Evolutionary conservation across 2,113 vertebrate species (phyloP), one percentile per base, ranked within the genome.

Genomic region (Spheniscus mendiculus): DNA sequence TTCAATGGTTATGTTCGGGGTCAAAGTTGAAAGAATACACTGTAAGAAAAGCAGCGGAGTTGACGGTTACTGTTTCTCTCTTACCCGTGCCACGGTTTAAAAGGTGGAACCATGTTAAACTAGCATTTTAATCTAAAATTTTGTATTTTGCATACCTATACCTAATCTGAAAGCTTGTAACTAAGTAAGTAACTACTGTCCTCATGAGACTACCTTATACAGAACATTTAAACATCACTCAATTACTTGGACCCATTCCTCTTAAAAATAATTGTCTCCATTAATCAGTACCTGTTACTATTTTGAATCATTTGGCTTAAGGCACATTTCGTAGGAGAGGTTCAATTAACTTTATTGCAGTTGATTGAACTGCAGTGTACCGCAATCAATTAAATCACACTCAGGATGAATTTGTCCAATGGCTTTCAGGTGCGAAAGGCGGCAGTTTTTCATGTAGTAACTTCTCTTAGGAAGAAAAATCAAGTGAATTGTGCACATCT

Each of bases 331-430:
- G 72, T 70, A 73, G 70, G 73, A 87, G 84, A 85, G 70, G 70
- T 93, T 96, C 93, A 94, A 96, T 96, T 97, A 96, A 93, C 44
- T 95, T 96, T 94, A 97, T 91, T 95, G 92, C 95, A 93, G 87
- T 32, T 95, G 95, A 97, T 62, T 97, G 91, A 97, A 80, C 82
- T 73, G 91, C 89, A 93, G 70, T 22, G 89, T 58, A 85, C 66
- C 0, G 38, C 91, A 91, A 94, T 97, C 95, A 94, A 93, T 97
- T 95, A 91, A 94, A 83, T 89, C 76, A 80, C 67, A 93, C 81
- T 89, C 79, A 53, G 47, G 78, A 87, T 79, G 73, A 79, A 89
- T 91, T 79, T 93, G 92, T 50, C 90, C 76, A 11, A 88, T 2
- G 79, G 62, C 50, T 95, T 84, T 93, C 94, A 94, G 92, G 93